These are phyloP conservation scores for Pseudorectes ferrugineus DNA, from an alignment of 2,113 vertebrate genomes.

Conservation along the genomic window DNA sequence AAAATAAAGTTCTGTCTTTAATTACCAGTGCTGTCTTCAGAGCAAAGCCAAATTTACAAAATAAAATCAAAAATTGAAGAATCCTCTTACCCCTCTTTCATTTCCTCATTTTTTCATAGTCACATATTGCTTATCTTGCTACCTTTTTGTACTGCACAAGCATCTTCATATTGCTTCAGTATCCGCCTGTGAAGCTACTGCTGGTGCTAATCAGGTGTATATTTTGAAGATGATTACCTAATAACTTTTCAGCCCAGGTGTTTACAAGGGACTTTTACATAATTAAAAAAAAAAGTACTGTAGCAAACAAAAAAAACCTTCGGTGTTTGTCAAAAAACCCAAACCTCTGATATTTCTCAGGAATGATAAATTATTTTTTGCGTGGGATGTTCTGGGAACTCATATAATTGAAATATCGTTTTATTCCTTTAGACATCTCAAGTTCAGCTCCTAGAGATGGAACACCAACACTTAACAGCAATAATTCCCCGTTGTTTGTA, in stretches of 20 bases:
- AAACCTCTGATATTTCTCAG: neutral
- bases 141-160: neutral
- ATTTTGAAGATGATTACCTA: neutral
- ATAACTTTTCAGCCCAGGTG: neutral
- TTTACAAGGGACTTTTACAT: neutral
- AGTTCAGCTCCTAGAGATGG: slow-evolving; percentile 75
- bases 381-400: neutral
- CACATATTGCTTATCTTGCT: neutral
- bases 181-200: neutral
- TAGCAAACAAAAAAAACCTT: neutral
- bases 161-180: neutral
- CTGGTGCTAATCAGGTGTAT: neutral
- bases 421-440: slow-evolving; percentile 70
- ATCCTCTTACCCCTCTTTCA: neutral
- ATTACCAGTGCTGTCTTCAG: neutral
- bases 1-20: neutral
- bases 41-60: neutral
- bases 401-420: neutral
- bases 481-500: slow-evolving; percentile 73
- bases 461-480: slow-evolving; percentile 61
- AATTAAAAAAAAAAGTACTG: neutral
- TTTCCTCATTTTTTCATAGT: neutral
- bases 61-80: neutral
- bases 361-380: neutral
- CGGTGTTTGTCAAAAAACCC: neutral